Conservation (phyloP, 2,797 vertebrate genomes). For the Halcyon badia region DNA sequence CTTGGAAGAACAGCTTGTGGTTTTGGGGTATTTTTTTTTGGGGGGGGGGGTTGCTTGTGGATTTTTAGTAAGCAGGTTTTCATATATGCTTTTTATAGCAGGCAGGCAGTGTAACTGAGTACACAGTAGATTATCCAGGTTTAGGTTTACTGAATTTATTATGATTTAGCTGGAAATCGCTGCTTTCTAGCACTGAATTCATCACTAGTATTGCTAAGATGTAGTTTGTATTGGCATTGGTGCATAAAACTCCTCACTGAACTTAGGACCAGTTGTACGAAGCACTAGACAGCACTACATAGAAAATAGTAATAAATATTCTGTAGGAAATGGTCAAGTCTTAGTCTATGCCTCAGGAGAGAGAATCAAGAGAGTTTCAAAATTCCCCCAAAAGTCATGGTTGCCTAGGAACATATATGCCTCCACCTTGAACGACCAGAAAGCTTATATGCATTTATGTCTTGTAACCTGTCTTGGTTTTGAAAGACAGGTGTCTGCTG, state of each 20-base stretch:
- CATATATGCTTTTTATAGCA: neutral
- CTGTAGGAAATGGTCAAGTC: neutral
- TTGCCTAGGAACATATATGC: neutral
- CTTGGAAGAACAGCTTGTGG: neutral
- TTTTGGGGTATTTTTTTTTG: accelerated
- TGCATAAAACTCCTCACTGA: neutral
- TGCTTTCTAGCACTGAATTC: neutral
- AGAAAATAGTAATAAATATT: neutral
- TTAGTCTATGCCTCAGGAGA: neutral
- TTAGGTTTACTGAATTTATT: slow-evolving; percentile 1
- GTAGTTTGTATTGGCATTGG: neutral
- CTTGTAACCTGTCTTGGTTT: no score
- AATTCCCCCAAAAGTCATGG: neutral
- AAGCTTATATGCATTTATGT: neutral
- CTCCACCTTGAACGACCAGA: neutral
- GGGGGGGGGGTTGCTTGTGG: no score
- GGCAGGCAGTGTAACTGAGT: neutral
- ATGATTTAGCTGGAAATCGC: neutral
- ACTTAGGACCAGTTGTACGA: neutral
- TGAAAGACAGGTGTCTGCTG: no score
- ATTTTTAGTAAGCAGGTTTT: neutral
- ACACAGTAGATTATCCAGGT: neutral
- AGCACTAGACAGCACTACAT: neutral
- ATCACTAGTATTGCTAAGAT: neutral
- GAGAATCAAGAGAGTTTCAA: neutral